Conservation (phyloP, 2,113 vertebrate species). For the Nansenia antarctica region DNA sequence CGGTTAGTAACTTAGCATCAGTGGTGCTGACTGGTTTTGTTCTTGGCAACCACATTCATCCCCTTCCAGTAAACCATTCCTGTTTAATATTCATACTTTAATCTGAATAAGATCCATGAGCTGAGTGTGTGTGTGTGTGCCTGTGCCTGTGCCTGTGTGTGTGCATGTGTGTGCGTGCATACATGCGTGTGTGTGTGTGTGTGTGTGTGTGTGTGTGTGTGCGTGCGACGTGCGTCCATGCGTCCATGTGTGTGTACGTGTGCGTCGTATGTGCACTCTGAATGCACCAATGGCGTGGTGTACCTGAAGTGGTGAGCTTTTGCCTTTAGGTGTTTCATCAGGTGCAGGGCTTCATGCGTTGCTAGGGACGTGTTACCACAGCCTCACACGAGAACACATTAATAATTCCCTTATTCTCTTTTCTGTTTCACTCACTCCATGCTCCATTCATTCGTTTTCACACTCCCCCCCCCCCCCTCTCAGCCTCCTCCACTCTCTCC, state of each 20-base stretch:
- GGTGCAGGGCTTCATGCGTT: conserved; percentile 43
- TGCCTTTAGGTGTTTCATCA: conserved; percentile 58
- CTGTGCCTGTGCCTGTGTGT: not conserved
- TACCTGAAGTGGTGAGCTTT: conserved; percentile 53
- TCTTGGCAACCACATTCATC: no score
- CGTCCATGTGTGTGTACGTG: not conserved
- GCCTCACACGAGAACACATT: conserved; percentile 50
- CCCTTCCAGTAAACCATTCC: no score
- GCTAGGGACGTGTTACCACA: conserved; percentile 34
- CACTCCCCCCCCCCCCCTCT: conserved; percentile 30
- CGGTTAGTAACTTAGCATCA: not conserved
- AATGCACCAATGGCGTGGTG: conserved; percentile 22
- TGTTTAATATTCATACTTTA: not conserved
- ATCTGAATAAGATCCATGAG: not conserved
- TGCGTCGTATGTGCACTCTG: conserved; percentile 8
- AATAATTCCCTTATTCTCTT: conserved; percentile 55
- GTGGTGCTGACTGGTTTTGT: no score
- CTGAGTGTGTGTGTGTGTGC: not conserved
- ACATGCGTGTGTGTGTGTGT: not conserved
- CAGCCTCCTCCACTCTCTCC: not conserved
- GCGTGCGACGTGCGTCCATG: not conserved
- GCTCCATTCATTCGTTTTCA: conserved; percentile 51
- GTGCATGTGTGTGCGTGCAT: conserved; percentile 1
- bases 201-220: not conserved
- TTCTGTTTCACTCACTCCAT: conserved; percentile 30